Percentiles rank a stretch among this genome's conserved stretches.
Conservation (phyloP, 2,888 invertebrate species). For the Trissonchulus sp. region DNA sequence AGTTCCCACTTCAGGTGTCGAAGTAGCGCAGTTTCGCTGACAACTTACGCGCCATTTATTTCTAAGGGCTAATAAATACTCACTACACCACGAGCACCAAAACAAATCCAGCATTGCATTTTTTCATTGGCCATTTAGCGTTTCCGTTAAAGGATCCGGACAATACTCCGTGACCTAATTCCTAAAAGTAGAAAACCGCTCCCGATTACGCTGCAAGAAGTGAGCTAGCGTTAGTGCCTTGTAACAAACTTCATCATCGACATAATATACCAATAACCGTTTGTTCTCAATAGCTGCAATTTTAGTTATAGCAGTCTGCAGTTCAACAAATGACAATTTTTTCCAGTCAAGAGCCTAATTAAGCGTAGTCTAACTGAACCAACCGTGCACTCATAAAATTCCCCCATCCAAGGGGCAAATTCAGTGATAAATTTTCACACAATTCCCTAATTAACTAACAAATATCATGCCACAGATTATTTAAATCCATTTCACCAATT, state of each 20-base stretch:
- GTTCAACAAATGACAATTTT: neutral
- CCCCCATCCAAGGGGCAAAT: constrained; percentile 55
- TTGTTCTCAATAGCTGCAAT: constrained; percentile 15
- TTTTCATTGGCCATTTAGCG: no score
- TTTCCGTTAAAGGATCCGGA: no score
- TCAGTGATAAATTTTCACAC: constrained; percentile 52
- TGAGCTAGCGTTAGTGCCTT: constrained; percentile 13
- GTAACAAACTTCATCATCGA: neutral
- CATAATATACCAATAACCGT: constrained; percentile 6
- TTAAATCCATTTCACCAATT: constrained; percentile 26
- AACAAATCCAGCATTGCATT: no score
- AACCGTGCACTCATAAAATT: constrained; percentile 54
- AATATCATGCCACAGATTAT: neutral
- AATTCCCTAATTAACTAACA: constrained; percentile 33
- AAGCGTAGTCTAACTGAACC: constrained; percentile 47
- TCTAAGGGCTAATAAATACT: no score
- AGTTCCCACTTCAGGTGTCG: no score
- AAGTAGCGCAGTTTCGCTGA: no score
- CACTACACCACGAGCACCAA: no score
- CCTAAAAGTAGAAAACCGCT: no score
- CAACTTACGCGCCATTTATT: no score
- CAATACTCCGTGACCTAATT: no score
- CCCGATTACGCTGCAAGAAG: constrained; percentile 1
- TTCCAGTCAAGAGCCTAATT: neutral
- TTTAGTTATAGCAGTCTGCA: neutral